phyloP scores from a whole-genome alignment of 2,888 invertebrate genomes.

The Silvanus unidentatus region DNA sequence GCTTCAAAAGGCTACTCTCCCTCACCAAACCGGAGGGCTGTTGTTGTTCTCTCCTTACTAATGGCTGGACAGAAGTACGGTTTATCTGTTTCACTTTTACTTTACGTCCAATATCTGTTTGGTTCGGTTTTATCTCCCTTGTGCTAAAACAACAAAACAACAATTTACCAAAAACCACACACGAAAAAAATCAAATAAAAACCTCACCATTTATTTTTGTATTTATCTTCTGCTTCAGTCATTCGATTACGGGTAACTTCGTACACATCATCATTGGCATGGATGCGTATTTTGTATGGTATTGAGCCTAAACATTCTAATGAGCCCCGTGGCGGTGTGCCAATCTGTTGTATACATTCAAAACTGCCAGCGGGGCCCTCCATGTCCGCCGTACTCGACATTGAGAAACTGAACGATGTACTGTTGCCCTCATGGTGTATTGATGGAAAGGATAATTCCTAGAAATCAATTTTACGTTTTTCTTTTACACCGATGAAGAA shows the following conservation, averaged over 20 bases:
- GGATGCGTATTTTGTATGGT: slow-evolving; percentile 83
- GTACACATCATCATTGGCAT: slow-evolving; percentile 94
- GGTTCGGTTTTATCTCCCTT: slow-evolving; percentile 88
- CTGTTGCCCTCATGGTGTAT: slow-evolving; percentile 49
- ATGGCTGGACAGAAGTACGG: slow-evolving; percentile 19
- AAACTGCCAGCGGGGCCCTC: slow-evolving; percentile 84
- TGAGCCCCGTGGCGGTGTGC: slow-evolving; percentile 47
- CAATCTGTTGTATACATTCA: slow-evolving; percentile 76
- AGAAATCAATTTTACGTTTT: too few relatives aligned
- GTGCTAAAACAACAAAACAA: slow-evolving; percentile 60
- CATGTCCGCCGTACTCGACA: slow-evolving; percentile 73
- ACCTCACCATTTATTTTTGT: slow-evolving; percentile 85
- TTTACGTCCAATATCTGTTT: slow-evolving; percentile 82
- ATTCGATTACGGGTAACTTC: slow-evolving; percentile 87
- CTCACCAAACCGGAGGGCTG: slow-evolving; percentile 29
- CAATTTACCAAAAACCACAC: background rate
- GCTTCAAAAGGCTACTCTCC: slow-evolving; percentile 36
- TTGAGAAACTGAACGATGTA: slow-evolving; percentile 68
- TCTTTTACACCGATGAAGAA: too few relatives aligned
- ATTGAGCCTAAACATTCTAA: slow-evolving; percentile 81
- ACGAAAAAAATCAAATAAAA: background rate
- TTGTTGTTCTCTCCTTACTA: slow-evolving; percentile 35
- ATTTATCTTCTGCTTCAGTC: slow-evolving; percentile 86
- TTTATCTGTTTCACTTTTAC: slow-evolving; percentile 65
- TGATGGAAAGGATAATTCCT: slow-evolving; percentile 74